Evolutionary conservation across 2,888 invertebrate species (phyloP).

Genomic region (Diploptera punctata): DNA sequence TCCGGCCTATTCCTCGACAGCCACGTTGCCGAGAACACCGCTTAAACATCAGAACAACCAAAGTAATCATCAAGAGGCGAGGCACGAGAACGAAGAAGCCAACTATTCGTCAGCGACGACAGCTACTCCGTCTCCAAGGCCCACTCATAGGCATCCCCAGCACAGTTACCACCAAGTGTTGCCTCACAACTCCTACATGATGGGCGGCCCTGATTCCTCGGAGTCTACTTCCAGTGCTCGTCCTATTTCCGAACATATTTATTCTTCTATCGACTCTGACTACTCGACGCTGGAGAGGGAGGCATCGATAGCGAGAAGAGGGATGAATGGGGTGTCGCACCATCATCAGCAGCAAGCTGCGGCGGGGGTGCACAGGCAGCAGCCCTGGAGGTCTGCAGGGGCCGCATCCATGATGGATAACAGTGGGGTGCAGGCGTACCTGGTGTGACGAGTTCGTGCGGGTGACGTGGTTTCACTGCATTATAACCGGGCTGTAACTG

Average conservation of each 20-base stretch:
- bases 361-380: constrained; percentile 46
- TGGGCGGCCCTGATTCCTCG: constrained; percentile 20
- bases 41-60: constrained; percentile 38
- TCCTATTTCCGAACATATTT: constrained; percentile 87
- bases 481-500: too few species aligned
- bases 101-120: constrained; percentile 71
- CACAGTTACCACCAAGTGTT: neutral
- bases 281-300: constrained; percentile 81
- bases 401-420: constrained; percentile 48
- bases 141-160: constrained; percentile 46
- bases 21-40: constrained; percentile 47
- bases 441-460: constrained; percentile 64
- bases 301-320: constrained; percentile 42
- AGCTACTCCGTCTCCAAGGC: constrained; percentile 68
- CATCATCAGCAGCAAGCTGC: constrained; percentile 19
- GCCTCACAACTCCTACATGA: constrained; percentile 12
- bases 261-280: constrained; percentile 84
- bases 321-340: constrained; percentile 20
- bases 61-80: constrained; percentile 32
- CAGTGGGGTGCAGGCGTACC: constrained; percentile 68
- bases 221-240: constrained; percentile 57
- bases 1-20: constrained; percentile 59
- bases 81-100: constrained; percentile 59
- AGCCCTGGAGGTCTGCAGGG: constrained; percentile 54
- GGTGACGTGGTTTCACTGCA: neutral